phyloP scores from a whole-genome alignment of 2,113 vertebrate species.

The Pithys albifrons region DNA sequence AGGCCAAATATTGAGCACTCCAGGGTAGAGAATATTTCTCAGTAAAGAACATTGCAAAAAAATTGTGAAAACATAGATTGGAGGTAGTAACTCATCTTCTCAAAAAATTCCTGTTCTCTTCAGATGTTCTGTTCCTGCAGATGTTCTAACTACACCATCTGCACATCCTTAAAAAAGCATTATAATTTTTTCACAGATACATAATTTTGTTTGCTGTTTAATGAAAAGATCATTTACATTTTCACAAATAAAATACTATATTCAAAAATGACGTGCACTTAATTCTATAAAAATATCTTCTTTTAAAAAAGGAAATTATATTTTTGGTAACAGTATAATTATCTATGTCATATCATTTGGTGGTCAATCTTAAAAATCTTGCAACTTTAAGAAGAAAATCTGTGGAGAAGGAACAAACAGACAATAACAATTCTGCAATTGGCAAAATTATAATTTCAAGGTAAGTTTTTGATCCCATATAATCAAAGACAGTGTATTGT shows the following conservation, averaged over 20 bases:
- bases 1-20: background rate
- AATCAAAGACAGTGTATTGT: background rate
- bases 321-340: constrained; percentile 23
- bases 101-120: constrained; percentile 28
- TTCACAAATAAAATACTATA: constrained; percentile 14
- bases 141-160: constrained; percentile 56
- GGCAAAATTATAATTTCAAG: background rate
- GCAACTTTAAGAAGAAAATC: background rate
- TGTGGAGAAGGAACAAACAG: background rate
- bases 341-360: background rate
- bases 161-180: constrained; percentile 46
- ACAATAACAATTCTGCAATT: background rate
- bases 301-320: background rate
- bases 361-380: background rate
- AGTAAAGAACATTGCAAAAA: background rate
- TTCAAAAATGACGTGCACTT: background rate
- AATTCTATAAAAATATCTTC: constrained; percentile 35
- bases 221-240: constrained; percentile 36
- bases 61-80: background rate
- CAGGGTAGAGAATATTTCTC: background rate
- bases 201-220: constrained; percentile 19
- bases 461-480: background rate
- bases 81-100: constrained; percentile 21
- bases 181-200: constrained; percentile 38
- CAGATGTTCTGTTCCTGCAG: constrained; percentile 35